These are phyloP conservation scores for Polyergus mexicanus DNA, from an alignment of 1,140 invertebrate species.

Conservation along the genomic window DNA sequence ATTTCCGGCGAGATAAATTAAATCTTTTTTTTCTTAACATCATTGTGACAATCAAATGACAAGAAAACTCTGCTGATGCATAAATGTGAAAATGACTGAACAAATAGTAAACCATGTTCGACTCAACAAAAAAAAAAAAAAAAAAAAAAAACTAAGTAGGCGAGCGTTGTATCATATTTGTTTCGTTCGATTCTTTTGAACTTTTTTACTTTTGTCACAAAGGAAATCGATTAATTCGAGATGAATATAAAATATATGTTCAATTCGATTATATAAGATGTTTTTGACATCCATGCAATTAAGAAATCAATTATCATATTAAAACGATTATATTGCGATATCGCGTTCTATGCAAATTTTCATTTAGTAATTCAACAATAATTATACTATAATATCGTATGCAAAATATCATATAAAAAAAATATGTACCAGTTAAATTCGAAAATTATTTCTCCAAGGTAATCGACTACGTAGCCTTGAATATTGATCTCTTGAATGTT, in stretches of 20 bases:
- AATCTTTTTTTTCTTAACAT: background rate
- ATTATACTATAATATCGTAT: background rate
- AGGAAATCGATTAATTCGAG: background rate
- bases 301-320: background rate
- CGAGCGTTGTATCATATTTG: background rate
- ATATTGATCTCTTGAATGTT: background rate
- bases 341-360: background rate
- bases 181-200: background rate
- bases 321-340: slow-evolving; percentile 13
- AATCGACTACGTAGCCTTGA: background rate
- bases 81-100: background rate
- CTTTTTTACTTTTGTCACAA: background rate
- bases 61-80: slow-evolving; percentile 14
- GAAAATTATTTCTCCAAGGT: background rate
- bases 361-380: background rate
- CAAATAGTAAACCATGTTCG: background rate
- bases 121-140: background rate
- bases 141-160: background rate
- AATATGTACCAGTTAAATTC: background rate
- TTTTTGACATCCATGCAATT: background rate
- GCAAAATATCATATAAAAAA: background rate
- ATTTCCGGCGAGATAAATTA: background rate
- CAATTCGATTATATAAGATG: background rate
- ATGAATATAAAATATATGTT: no score
- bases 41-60: background rate